Percentiles rank a stretch among this genome's conserved stretches.
Evolutionary conservation across 2,113 vertebrate species (phyloP).

Genomic region (Pterocles burchelli): DNA sequence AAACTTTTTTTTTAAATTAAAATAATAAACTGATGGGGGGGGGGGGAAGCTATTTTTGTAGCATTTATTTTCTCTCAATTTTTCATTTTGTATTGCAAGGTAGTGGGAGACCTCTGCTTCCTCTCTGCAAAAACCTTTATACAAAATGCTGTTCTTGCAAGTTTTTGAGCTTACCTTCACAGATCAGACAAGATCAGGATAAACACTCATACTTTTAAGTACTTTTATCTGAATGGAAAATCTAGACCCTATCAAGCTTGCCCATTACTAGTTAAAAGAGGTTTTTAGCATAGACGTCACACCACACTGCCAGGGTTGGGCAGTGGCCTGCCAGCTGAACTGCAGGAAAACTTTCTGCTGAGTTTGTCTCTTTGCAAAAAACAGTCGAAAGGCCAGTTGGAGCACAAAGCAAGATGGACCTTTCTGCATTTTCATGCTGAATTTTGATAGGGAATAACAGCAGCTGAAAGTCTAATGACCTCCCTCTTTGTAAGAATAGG

Average conservation of each 20-base stretch:
- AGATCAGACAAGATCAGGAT: neutral
- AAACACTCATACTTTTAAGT: neutral
- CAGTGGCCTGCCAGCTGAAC: neutral
- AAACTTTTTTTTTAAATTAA: neutral
- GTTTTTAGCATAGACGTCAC: neutral
- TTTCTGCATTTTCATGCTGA: neutral
- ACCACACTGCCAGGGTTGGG: accelerated
- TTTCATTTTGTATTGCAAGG: neutral
- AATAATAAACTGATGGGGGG: neutral
- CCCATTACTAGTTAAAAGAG: neutral
- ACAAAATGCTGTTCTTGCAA: neutral
- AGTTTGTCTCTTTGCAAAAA: neutral
- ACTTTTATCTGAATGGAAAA: neutral
- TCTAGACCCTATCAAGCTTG: neutral
- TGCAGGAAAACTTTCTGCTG: neutral
- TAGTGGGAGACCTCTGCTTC: neutral
- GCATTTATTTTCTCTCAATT: neutral
- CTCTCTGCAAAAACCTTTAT: neutral
- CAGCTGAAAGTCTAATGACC: neutral
- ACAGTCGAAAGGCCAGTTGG: accelerated
- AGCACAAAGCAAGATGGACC: neutral
- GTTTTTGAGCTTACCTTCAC: neutral
- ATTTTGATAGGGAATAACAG: neutral
- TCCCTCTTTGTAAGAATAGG: neutral
- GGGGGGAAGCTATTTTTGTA: too few species aligned